phyloP scores from a whole-genome alignment of 2,888 invertebrate species.

The Caenorhabditis sp. region DNA sequence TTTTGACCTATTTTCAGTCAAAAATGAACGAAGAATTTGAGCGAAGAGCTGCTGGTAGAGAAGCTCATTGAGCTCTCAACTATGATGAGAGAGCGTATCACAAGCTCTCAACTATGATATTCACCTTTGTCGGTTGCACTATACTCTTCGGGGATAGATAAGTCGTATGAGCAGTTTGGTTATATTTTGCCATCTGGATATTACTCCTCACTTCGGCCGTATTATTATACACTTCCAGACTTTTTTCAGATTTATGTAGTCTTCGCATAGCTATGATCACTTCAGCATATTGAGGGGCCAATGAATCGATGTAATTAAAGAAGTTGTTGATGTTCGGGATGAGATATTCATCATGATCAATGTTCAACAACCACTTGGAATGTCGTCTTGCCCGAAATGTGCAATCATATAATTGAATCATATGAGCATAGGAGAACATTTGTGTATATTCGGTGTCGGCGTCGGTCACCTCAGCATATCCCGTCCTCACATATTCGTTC shows the following conservation, averaged over 20 bases:
- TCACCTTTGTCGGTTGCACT: slow-evolving; percentile 11
- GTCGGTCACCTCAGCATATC: slow-evolving; percentile 6
- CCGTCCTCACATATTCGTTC: slow-evolving; percentile 9
- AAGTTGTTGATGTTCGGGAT: background rate
- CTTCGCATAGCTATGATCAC: slow-evolving; percentile 15
- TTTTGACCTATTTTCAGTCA: too few relatives aligned
- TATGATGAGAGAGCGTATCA: too few relatives aligned
- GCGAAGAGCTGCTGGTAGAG: too few relatives aligned
- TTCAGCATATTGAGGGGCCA: slow-evolving; percentile 8
- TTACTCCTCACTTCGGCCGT: background rate
- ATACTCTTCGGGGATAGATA: slow-evolving; percentile 13
- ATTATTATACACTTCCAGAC: slow-evolving; percentile 5
- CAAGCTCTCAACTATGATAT: too few relatives aligned
- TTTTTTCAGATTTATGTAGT: slow-evolving; percentile 7
- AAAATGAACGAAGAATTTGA: too few relatives aligned
- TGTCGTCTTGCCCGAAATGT: slow-evolving; percentile 25
- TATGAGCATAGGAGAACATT: slow-evolving; percentile 14
- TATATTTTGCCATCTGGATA: slow-evolving; percentile 12
- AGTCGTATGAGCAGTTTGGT: slow-evolving; percentile 9
- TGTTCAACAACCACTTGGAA: slow-evolving; percentile 24
- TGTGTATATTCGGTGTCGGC: slow-evolving; percentile 10
- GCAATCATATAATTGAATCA: slow-evolving; percentile 26
- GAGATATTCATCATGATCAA: slow-evolving; percentile 22
- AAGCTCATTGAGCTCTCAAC: too few relatives aligned
- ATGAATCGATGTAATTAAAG: background rate